These are phyloP conservation scores for Melieria omissa DNA, from an alignment of 2,888 invertebrate genomes.

Conservation along the genomic window DNA sequence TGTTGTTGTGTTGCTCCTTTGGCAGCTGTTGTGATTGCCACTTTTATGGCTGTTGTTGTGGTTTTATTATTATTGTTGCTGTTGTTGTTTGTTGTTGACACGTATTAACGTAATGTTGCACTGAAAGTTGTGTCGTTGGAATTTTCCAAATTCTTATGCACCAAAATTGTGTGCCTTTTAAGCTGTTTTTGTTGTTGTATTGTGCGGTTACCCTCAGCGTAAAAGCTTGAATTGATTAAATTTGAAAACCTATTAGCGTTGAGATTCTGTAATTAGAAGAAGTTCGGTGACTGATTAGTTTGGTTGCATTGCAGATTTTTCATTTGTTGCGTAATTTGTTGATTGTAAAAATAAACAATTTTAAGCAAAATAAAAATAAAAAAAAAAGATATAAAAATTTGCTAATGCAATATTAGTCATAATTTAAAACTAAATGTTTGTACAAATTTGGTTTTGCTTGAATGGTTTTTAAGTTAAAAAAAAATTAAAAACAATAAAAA, in stretches of 20 bases:
- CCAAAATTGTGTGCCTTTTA: background rate
- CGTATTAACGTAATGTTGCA: background rate
- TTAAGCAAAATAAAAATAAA: too few species aligned
- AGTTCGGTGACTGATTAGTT: background rate
- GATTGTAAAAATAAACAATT: too few species aligned
- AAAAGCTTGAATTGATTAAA: background rate
- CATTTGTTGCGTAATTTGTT: too few species aligned
- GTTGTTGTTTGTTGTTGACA: background rate
- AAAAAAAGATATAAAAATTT: too few species aligned
- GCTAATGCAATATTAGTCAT: too few species aligned
- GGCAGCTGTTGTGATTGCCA: background rate
- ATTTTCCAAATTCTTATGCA: too few species aligned
- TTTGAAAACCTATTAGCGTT: background rate
- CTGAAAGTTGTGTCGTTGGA: too few species aligned
- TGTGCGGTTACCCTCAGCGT: background rate
- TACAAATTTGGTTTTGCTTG: too few species aligned
- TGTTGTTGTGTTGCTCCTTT: background rate
- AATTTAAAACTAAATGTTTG: too few species aligned
- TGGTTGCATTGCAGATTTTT: background rate
- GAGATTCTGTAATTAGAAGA: background rate
- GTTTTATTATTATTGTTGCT: background rate
- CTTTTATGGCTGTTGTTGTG: background rate
- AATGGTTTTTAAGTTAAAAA: too few species aligned
- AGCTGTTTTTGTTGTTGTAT: too few species aligned
- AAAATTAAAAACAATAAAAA: too few species aligned